Evolutionary conservation across 2,888 invertebrate genomes (phyloP).

Genomic region (Anagyrus pseudococci): DNA sequence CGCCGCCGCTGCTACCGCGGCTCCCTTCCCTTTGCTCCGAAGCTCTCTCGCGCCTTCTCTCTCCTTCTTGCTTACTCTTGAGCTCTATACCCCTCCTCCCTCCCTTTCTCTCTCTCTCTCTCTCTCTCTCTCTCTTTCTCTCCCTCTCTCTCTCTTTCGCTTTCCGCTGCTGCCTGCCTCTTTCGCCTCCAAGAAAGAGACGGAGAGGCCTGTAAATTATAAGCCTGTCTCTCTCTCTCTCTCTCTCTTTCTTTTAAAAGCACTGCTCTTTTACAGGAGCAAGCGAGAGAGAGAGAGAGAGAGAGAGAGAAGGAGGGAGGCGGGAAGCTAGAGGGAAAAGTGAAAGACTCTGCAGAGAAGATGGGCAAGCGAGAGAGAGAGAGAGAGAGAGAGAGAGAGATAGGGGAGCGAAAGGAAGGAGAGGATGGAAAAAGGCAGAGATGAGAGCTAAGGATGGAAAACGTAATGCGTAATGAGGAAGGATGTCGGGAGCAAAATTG

Average conservation of each 20-base stretch:
- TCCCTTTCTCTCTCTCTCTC: too few species aligned
- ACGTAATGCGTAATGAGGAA: slow-evolving; percentile 19
- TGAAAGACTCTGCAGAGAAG: too few species aligned
- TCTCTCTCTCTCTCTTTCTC: slow-evolving; percentile 37
- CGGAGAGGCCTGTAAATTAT: slow-evolving; percentile 7
- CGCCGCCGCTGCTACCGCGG: too few species aligned
- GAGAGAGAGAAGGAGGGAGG: neutral
- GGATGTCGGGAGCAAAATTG: too few species aligned
- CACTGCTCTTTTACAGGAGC: too few species aligned
- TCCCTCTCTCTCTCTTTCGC: slow-evolving; percentile 37
- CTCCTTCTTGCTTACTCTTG: too few species aligned
- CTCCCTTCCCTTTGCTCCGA: too few species aligned
- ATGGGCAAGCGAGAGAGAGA: neutral
- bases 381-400: slow-evolving; percentile 13
- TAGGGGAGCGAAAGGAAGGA: slow-evolving; percentile 20
- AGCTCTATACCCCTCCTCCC: too few species aligned
- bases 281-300: slow-evolving; percentile 8
- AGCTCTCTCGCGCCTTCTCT: too few species aligned
- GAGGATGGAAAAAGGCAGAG: slow-evolving; percentile 13
- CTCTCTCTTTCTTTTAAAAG: too few species aligned
- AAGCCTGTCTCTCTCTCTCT: neutral
- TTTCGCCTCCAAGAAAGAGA: neutral
- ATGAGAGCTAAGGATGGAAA: slow-evolving; percentile 14
- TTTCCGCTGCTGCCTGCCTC: slow-evolving; percentile 21
- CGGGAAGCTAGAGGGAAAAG: too few species aligned